These are phyloP conservation scores for Pipistrellus nathusii DNA, from an alignment of 2,797 vertebrate species.

Conservation along the genomic window DNA sequence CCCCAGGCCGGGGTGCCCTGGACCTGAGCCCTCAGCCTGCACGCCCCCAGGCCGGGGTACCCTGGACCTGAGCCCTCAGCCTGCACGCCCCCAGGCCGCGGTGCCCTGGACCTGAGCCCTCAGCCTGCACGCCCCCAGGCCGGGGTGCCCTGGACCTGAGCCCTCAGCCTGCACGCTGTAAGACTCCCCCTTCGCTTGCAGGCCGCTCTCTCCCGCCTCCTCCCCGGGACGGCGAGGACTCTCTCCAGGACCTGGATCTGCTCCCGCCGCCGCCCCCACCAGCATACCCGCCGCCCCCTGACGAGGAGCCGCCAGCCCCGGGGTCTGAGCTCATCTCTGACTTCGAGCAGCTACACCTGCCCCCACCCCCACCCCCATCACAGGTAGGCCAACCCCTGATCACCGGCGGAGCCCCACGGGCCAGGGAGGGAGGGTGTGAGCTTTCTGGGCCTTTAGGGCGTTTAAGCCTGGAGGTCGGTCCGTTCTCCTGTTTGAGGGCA, in stretches of 20 bases:
- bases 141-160: not conserved
- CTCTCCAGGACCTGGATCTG: slow-evolving; percentile 42
- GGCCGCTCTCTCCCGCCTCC: not conserved
- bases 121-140: not conserved
- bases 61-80: not conserved
- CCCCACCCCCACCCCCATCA: not conserved
- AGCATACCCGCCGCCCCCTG: not conserved
- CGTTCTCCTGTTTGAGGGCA: not conserved
- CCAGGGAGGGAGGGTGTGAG: accelerated
- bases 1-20: not conserved
- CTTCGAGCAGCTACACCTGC: slow-evolving; percentile 83
- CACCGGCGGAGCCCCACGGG: accelerated
- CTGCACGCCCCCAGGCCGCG: not conserved
- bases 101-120: not conserved
- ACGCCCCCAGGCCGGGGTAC: not conserved
- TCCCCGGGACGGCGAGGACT: not conserved
- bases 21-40: not conserved
- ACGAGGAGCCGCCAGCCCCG: not conserved
- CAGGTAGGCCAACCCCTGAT: slow-evolving; percentile 79
- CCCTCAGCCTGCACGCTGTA: not conserved
- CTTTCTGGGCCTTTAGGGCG: not conserved
- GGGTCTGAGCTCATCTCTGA: not conserved
- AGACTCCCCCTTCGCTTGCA: not conserved
- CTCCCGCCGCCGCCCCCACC: slow-evolving; percentile 72
- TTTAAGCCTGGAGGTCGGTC: not conserved